A percentile compares a stretch with the other conserved stretches of the same genome.
phyloP scores from a whole-genome alignment of 2,113 vertebrate species.

The Triplophysa siluroides region DNA sequence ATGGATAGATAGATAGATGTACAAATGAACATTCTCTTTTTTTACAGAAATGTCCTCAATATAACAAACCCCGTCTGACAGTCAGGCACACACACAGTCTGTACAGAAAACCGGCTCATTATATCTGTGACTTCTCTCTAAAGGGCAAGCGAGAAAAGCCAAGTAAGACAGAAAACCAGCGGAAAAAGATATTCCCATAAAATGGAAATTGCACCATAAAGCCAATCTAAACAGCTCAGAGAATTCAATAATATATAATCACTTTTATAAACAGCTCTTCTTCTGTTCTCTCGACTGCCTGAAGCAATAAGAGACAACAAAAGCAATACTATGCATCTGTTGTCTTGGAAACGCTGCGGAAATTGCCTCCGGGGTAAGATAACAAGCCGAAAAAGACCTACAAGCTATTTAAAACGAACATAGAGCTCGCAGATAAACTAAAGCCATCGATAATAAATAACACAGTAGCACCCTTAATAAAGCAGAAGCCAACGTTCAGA shows the following conservation, averaged over 20 bases:
- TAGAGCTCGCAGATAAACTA: neutral
- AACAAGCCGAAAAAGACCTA: neutral
- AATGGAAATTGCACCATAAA: neutral
- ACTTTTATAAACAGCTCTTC: slow-evolving; percentile 1
- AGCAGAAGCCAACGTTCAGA: neutral
- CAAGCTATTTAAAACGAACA: neutral
- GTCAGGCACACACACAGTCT: no score
- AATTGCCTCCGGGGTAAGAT: neutral
- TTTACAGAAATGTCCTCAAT: no score
- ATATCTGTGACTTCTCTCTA: neutral
- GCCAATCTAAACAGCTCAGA: neutral
- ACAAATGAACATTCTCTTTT: no score
- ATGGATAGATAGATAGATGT: no score
- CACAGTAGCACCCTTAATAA: neutral
- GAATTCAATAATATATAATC: neutral
- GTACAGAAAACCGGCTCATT: neutral
- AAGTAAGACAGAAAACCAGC: neutral
- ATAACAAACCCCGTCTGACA: neutral
- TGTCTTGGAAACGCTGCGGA: slow-evolving; percentile 41
- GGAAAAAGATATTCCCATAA: neutral
- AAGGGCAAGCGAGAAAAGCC: neutral
- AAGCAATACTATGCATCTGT: slow-evolving; percentile 13
- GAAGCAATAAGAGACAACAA: slow-evolving; percentile 22
- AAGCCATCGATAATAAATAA: neutral
- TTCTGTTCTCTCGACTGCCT: neutral